These are phyloP conservation scores for Erpetoichthys calabaricus DNA, from an alignment of 2,797 vertebrate species.

Conservation along the genomic window DNA sequence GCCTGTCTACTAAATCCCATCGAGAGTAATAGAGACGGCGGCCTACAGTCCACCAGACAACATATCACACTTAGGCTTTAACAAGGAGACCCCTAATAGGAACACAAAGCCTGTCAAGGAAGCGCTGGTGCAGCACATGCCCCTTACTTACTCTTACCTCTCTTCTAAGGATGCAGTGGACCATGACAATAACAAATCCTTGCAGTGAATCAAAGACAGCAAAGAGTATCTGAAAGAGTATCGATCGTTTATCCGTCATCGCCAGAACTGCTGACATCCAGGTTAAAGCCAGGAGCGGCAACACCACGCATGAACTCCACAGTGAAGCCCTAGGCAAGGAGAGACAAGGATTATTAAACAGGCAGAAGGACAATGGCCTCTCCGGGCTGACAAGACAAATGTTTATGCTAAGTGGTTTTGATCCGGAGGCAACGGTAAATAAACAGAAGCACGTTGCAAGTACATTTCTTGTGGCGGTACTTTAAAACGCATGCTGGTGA, in stretches of 20 bases:
- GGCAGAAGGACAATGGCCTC: not conserved
- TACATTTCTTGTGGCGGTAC: too few species aligned
- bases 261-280: slow-evolving; percentile 98
- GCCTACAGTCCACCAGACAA: not conserved
- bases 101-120: not conserved
- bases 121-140: not conserved
- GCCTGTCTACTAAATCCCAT: too few species aligned
- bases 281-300: slow-evolving; percentile 89
- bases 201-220: slow-evolving; percentile 97
- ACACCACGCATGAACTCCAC: slow-evolving; percentile 95
- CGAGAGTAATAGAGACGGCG: too few species aligned
- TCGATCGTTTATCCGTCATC: slow-evolving; percentile 98
- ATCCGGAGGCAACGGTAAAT: too few species aligned
- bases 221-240: slow-evolving; percentile 97
- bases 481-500: too few species aligned
- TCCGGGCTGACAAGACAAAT: too few species aligned
- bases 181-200: slow-evolving; percentile 98
- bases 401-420: too few species aligned
- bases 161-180: slow-evolving; percentile 92
- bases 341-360: not conserved
- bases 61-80: not conserved
- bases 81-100: not conserved
- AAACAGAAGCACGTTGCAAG: too few species aligned
- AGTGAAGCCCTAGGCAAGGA: slow-evolving; percentile 77
- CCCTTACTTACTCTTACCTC: slow-evolving; percentile 58